These are phyloP conservation scores for Artibeus jamaicensis DNA, from an alignment of 2,797 vertebrate genomes.

Conservation along the genomic window DNA sequence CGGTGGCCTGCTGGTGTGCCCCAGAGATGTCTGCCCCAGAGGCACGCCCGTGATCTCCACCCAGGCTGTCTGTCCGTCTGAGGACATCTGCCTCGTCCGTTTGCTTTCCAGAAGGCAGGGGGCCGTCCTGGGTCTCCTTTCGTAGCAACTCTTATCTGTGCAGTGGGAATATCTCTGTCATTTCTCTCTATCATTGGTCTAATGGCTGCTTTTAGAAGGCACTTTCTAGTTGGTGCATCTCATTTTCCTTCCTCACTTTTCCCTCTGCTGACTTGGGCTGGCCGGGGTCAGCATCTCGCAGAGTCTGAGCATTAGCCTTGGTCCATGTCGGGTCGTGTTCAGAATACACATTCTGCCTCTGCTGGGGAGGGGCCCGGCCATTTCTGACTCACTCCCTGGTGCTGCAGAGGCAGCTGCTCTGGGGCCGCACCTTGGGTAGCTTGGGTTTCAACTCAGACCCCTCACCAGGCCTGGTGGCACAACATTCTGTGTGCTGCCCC, in stretches of 20 bases:
- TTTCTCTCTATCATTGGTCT: neutral
- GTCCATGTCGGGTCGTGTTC: neutral
- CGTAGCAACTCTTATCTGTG: fast-evolving
- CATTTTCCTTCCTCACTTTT: neutral
- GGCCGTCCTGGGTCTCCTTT: neutral
- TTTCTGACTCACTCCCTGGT: neutral
- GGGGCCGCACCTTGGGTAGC: fast-evolving
- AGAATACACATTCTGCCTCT: neutral
- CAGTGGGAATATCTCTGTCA: neutral
- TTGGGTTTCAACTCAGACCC: fast-evolving
- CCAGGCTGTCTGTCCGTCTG: neutral
- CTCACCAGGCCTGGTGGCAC: fast-evolving
- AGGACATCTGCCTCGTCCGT: fast-evolving
- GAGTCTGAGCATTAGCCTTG: neutral
- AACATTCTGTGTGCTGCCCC: fast-evolving
- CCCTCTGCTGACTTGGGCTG: neutral
- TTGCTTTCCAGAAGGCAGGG: neutral
- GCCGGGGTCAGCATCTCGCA: neutral
- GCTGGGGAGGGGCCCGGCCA: fast-evolving
- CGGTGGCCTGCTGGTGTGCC: neutral
- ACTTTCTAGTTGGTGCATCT: neutral
- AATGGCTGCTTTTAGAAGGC: neutral
- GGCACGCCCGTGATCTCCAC: neutral
- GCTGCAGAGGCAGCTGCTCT: fast-evolving
- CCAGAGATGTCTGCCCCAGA: neutral